Evolutionary conservation across 2,113 vertebrate genomes (phyloP).

Genomic region (Heliornis fulica): DNA sequence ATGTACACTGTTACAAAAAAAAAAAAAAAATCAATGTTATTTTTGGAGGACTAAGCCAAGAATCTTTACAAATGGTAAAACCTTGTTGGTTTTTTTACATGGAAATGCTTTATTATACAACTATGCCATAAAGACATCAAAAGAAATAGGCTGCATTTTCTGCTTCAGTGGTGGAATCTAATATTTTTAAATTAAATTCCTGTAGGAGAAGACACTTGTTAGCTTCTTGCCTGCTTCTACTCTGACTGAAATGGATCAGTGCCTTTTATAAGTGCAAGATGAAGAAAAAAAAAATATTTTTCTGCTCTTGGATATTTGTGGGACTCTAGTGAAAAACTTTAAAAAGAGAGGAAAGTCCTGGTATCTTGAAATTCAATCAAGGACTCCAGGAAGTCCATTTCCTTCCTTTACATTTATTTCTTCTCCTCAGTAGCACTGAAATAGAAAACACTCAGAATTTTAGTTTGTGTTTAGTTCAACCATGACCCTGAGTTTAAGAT

Average conservation of each 20-base stretch:
- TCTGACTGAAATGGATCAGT: conserved; percentile 23
- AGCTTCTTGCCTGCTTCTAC: neutral
- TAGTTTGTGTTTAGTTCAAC: neutral
- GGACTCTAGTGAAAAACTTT: neutral
- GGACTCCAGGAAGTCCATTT: neutral
- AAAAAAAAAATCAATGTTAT: too few species aligned
- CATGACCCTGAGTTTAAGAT: too few species aligned
- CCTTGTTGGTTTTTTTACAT: neutral
- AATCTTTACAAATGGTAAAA: conserved; percentile 14
- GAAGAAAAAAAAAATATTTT: conserved; percentile 37
- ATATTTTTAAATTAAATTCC: neutral
- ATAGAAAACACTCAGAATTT: neutral
- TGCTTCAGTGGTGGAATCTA: neutral
- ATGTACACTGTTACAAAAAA: conserved; percentile 55
- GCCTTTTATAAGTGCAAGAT: conserved; percentile 50
- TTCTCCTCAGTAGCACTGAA: neutral
- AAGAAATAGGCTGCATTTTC: neutral
- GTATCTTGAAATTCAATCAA: neutral
- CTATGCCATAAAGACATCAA: neutral
- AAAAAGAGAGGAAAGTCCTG: neutral
- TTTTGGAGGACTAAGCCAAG: neutral
- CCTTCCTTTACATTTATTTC: neutral
- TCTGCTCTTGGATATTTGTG: neutral
- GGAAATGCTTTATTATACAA: neutral
- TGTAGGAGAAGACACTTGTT: neutral